Evolutionary conservation across 2,888 invertebrate species (phyloP), one percentile per base, ranked within the genome.

Genomic region (Micoletzkya japonica): DNA sequence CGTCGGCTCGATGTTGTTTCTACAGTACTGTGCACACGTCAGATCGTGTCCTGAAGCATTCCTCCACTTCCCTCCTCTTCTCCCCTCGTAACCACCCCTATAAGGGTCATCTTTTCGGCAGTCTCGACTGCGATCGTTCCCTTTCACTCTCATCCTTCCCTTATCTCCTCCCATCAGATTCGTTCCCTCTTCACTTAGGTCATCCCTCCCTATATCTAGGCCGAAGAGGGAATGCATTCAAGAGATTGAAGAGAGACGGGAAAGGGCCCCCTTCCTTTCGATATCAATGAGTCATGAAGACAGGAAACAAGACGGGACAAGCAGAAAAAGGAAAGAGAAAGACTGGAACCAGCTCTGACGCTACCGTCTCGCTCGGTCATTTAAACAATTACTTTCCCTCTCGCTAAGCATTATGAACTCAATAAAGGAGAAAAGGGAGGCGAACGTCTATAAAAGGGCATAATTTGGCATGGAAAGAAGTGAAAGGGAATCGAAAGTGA

Each of bases 1-100:
- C 24, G 85, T 85, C 7, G 85, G 85, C 66, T 85, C 85, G 69
- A 85, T 82, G 74, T 85, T 85, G 74, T 85, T 84, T 10, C 84
- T 74, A 72, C 85, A 85, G 73, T 85, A 85, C 70, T 85, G 85
- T 17, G 85, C 78, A 72, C 85, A 85, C 20, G 85, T 85, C 70
- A 85, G 74, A 60, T 85, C 85, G 74, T 85, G 85, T 57, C 79
- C 79, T 77, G 72, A 17, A 69, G 72, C 37, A 28, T 59, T 17
- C 26, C 30, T 37, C 39, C 26, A 37, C 39, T n/a, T 58, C 10
- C 58, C 59, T 7, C 58, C 36, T 17, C 34, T 4, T 34, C 59
- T 10, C 59, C 32, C 10, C 26, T 4, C 36, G 36, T 2, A 59
- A 37, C 39, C 39, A 59, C 34, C 7, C n/a, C 28, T 56, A 10